These are phyloP conservation scores for Malaclemys terrapin DNA, from an alignment of 2,113 vertebrate genomes.

Conservation along the genomic window DNA sequence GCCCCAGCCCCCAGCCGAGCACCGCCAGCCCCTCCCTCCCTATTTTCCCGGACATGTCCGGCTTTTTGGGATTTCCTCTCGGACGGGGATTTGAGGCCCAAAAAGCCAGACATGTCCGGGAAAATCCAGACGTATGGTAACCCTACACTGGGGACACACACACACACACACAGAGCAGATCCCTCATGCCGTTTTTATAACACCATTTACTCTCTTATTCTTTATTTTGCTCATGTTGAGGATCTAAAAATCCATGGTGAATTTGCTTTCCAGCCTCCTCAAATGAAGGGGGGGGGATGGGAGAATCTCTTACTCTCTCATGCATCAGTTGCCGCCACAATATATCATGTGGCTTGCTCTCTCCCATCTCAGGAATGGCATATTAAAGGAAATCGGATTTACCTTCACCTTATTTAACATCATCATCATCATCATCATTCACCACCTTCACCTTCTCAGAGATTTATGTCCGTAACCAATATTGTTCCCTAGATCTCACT, in stretches of 20 bases:
- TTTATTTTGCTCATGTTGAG: fast-evolving
- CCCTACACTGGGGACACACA: too few species aligned
- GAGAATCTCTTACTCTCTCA: not conserved
- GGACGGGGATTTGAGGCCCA: too few species aligned
- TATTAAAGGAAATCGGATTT: slow-evolving; percentile 1
- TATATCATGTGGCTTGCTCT: not conserved
- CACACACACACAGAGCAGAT: fast-evolving
- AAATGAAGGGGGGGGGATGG: not conserved
- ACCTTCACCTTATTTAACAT: not conserved
- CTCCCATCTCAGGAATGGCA: not conserved
- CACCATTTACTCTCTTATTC: not conserved
- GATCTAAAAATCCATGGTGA: not conserved
- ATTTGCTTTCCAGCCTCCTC: not conserved
- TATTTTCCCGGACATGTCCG: too few species aligned
- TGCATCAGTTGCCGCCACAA: not conserved
- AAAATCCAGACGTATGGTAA: too few species aligned
- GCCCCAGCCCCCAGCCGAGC: too few species aligned
- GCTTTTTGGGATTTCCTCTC: too few species aligned
- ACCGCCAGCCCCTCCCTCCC: too few species aligned
- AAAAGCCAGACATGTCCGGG: too few species aligned
- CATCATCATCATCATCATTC: not conserved
- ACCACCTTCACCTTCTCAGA: slow-evolving; percentile 11
- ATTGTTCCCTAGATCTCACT: not conserved
- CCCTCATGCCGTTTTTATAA: not conserved
- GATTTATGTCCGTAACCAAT: not conserved